phyloP scores from a whole-genome alignment of 2,888 invertebrate genomes.

The Aspidiotus destructor region DNA sequence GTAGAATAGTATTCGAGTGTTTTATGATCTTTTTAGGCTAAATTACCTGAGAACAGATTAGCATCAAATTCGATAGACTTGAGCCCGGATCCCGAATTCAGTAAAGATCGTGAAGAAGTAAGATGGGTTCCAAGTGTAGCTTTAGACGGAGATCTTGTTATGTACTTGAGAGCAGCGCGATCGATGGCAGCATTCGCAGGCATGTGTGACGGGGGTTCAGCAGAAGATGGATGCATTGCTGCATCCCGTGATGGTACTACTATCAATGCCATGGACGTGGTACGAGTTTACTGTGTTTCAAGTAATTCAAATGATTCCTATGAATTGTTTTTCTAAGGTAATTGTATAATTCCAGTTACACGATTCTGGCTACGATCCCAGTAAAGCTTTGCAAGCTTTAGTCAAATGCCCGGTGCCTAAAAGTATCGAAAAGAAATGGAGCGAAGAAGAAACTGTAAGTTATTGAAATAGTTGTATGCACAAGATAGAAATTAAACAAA shows the following conservation, averaged over 20 bases:
- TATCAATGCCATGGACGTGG: slow-evolving; percentile 89
- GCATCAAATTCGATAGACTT: slow-evolving; percentile 40
- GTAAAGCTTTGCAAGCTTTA: slow-evolving; percentile 87
- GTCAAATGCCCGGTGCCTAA: slow-evolving; percentile 95
- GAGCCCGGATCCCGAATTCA: slow-evolving; percentile 45
- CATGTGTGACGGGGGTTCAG: slow-evolving; percentile 96
- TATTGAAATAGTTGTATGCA: background rate
- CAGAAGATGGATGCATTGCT: slow-evolving; percentile 93
- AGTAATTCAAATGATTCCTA: background rate
- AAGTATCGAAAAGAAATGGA: slow-evolving; percentile 96
- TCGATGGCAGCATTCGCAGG: slow-evolving; percentile 98
- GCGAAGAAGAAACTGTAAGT: slow-evolving; percentile 82
- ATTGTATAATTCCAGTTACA: slow-evolving; percentile 57
- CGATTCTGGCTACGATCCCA: slow-evolving; percentile 92
- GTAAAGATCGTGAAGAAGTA: slow-evolving; percentile 68
- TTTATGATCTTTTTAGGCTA: slow-evolving; percentile 44
- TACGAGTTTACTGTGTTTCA: slow-evolving; percentile 40
- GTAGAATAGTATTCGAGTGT: background rate
- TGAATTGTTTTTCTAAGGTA: background rate
- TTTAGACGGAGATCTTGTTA: slow-evolving; percentile 87
- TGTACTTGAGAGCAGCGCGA: slow-evolving; percentile 93
- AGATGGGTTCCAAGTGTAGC: slow-evolving; percentile 91
- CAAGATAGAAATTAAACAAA: no score
- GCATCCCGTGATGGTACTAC: slow-evolving; percentile 96
- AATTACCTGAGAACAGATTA: slow-evolving; percentile 52